phyloP scores from a whole-genome alignment of 2,888 invertebrate genomes.

The Caenorhabditis becei region DNA sequence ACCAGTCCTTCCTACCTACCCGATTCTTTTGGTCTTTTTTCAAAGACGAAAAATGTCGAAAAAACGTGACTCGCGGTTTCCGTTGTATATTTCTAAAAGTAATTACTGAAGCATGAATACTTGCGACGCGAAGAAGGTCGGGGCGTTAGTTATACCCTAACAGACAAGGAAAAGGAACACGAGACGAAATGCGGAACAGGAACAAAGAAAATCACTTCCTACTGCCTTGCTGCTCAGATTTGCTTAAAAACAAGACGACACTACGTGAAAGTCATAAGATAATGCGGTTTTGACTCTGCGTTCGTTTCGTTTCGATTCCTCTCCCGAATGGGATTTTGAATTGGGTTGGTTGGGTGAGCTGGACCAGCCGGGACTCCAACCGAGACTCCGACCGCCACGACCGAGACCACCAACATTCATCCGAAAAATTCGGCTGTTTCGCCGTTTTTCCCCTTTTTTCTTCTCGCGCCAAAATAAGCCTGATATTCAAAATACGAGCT shows the following conservation, averaged over 20 bases:
- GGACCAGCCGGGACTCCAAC: conserved; percentile 13
- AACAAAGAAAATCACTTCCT: conserved; percentile 53
- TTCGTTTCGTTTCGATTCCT: conserved; percentile 13
- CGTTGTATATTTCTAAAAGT: conserved; percentile 20
- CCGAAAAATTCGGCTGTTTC: conserved; percentile 12
- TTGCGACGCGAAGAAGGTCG: conserved; percentile 19
- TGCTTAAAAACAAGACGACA: conserved; percentile 41
- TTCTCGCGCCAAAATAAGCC: conserved; percentile 7
- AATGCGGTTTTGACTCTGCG: conserved; percentile 26
- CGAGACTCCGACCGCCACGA: neutral
- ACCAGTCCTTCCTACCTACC: conserved; percentile 24
- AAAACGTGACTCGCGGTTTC: conserved; percentile 44
- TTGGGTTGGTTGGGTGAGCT: conserved; percentile 2
- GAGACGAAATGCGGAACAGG: conserved; percentile 35
- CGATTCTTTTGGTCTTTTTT: conserved; percentile 24
- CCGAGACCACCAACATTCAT: conserved; percentile 11
- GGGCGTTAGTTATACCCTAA: conserved; percentile 26
- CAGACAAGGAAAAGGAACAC: conserved; percentile 32
- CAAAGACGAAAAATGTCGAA: conserved; percentile 24
- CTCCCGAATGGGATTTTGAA: conserved; percentile 35
- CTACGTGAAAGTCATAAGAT: conserved; percentile 33
- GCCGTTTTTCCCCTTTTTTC: neutral
- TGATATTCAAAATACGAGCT: conserved; percentile 31
- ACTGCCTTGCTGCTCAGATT: conserved; percentile 15
- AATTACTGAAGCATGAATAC: conserved; percentile 53